These are phyloP conservation scores for Melipona beecheii DNA, from an alignment of 2,888 invertebrate species.

Conservation along the genomic window DNA sequence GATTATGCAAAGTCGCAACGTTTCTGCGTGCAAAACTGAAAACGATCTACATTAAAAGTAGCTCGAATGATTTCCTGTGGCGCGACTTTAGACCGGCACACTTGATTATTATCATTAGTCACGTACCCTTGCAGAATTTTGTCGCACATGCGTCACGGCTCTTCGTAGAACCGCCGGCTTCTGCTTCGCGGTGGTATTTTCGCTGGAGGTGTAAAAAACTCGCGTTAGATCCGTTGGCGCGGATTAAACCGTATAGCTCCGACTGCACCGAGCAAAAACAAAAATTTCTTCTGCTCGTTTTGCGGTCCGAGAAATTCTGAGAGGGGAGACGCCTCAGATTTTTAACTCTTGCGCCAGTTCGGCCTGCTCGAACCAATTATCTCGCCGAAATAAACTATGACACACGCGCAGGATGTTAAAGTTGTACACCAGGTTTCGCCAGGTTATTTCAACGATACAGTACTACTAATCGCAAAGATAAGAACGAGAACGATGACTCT, in stretches of 20 bases:
- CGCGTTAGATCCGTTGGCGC: constrained; percentile 69
- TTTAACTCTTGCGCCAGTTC: constrained; percentile 52
- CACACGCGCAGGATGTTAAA: neutral
- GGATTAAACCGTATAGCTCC: constrained; percentile 68
- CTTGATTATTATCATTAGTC: constrained; percentile 66
- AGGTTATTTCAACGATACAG: neutral
- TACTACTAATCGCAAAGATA: no score
- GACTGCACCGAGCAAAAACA: constrained; percentile 56
- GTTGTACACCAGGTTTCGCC: neutral
- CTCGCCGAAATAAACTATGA: constrained; percentile 30
- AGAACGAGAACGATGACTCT: neutral
- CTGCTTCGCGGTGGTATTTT: constrained; percentile 69
- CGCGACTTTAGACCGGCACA: constrained; percentile 20
- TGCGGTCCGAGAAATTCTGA: constrained; percentile 54
- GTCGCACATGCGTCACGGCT: constrained; percentile 62
- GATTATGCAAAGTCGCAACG: neutral
- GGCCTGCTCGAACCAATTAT: constrained; percentile 37
- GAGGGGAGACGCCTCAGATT: constrained; percentile 64
- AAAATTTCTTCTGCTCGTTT: constrained; percentile 49
- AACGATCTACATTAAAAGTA: constrained; percentile 19
- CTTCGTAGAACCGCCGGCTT: constrained; percentile 58
- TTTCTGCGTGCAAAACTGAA: neutral
- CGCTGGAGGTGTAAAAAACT: constrained; percentile 61
- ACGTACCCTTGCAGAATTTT: constrained; percentile 66
- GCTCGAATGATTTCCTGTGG: constrained; percentile 39